Evolutionary conservation across 2,797 vertebrate species (phyloP).

Genomic region (Nannoperca australis): DNA sequence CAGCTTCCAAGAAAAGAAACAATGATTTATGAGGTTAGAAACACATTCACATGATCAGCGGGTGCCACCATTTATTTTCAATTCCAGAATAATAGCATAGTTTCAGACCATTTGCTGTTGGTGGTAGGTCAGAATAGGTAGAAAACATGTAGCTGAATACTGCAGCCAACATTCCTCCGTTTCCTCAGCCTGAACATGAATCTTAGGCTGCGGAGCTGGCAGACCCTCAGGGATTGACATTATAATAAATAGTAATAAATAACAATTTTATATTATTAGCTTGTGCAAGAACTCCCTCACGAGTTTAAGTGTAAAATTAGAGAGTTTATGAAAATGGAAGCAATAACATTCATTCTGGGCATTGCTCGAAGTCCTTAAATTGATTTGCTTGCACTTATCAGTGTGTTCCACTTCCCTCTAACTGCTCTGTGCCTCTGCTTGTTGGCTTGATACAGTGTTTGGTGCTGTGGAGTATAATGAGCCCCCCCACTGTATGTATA

Average conservation of each 20-base stretch:
- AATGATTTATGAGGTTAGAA: neutral
- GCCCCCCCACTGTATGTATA: neutral
- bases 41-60: neutral
- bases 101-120: neutral
- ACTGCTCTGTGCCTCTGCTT: neutral
- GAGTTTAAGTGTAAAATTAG: conserved; percentile 18
- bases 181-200: neutral
- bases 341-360: neutral
- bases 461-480: neutral
- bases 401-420: neutral
- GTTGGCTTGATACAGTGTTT: neutral
- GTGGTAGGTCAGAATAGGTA: neutral
- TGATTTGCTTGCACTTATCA: neutral
- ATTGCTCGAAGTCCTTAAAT: conserved; percentile 1
- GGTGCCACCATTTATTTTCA: neutral
- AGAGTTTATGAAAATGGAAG: conserved; percentile 29
- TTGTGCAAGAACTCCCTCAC: neutral
- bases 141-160: neutral
- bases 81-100: neutral
- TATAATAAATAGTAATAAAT: no score
- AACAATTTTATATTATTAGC: conserved; percentile 9
- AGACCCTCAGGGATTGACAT: neutral
- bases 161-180: neutral
- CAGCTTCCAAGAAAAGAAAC: neutral
- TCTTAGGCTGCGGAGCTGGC: conserved; percentile 6